Percentiles rank a stretch among this genome's conserved stretches.
phyloP scores from a whole-genome alignment of 2,888 invertebrate species.

The Malacosoma neustria region DNA sequence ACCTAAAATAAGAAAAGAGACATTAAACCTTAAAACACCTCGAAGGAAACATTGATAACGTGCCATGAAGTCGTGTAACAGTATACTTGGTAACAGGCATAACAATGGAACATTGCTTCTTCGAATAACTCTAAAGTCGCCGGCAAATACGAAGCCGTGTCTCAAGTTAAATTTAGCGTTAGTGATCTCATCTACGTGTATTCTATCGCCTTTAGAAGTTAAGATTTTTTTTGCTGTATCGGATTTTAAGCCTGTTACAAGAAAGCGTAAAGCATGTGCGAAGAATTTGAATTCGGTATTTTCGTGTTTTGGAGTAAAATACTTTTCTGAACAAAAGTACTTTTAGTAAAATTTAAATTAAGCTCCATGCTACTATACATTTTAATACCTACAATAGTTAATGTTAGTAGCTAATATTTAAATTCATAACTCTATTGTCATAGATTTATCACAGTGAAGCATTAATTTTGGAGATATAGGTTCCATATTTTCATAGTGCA shows the following conservation, averaged over 20 bases:
- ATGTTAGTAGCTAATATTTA: too few relatives aligned
- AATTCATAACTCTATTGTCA: too few relatives aligned
- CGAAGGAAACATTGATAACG: conserved; percentile 54
- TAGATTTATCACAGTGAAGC: too few relatives aligned
- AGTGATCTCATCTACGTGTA: conserved; percentile 55
- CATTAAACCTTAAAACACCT: conserved; percentile 25
- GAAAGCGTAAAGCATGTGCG: neutral
- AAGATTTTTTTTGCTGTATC: neutral
- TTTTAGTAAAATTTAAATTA: too few relatives aligned
- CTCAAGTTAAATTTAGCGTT: conserved; percentile 68
- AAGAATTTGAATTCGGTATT: too few relatives aligned
- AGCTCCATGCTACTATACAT: too few relatives aligned
- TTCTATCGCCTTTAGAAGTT: conserved; percentile 11
- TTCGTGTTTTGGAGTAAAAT: too few relatives aligned
- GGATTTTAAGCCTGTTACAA: neutral
- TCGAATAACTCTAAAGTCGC: conserved; percentile 46
- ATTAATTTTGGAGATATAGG: too few relatives aligned
- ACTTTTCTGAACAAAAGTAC: too few relatives aligned
- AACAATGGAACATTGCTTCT: conserved; percentile 66
- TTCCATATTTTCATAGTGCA: too few relatives aligned
- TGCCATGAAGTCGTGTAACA: conserved; percentile 61
- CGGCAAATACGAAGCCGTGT: conserved; percentile 37
- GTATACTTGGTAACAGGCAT: conserved; percentile 58
- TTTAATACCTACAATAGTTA: too few relatives aligned
- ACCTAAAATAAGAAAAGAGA: conserved; percentile 10